phyloP scores from a whole-genome alignment of 2,888 invertebrate genomes.

The Cenopis cana region DNA sequence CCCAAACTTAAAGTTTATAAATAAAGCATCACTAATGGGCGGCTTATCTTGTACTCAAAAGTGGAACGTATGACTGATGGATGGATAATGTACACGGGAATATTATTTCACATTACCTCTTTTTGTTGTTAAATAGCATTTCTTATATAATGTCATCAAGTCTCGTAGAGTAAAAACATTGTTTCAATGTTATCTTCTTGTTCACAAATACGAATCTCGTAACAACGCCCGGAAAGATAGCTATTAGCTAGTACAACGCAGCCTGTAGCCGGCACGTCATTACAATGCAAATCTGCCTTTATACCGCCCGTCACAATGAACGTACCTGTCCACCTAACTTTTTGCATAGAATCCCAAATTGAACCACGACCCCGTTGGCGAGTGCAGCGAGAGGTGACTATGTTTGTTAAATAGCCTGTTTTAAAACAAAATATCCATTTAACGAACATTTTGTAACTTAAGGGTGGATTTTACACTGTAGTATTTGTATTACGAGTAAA shows the following conservation, averaged over 20 bases:
- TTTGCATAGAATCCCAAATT: conserved; percentile 73
- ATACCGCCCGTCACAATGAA: conserved; percentile 66
- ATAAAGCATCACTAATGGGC: not conserved
- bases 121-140: not conserved
- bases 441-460: not conserved
- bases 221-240: conserved; percentile 9
- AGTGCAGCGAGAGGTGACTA: conserved; percentile 48
- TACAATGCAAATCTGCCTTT: conserved; percentile 78
- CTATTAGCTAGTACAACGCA: conserved; percentile 11
- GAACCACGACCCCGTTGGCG: conserved; percentile 69
- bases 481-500: too few relatives aligned
- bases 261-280: conserved; percentile 66
- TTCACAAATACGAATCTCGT: not conserved
- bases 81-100: not conserved
- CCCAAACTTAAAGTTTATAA: not conserved
- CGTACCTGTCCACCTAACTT: conserved; percentile 73
- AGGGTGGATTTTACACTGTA: too few relatives aligned
- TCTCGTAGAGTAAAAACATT: not conserved
- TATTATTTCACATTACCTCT: too few relatives aligned
- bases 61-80: not conserved
- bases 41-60: not conserved
- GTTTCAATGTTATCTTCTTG: not conserved
- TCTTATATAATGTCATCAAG: not conserved
- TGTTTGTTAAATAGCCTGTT: conserved; percentile 43
- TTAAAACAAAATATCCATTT: conserved; percentile 6